Base-by-base conservation (phyloP, 2,888 invertebrate genomes). In the Aphidius colemani region DNA sequence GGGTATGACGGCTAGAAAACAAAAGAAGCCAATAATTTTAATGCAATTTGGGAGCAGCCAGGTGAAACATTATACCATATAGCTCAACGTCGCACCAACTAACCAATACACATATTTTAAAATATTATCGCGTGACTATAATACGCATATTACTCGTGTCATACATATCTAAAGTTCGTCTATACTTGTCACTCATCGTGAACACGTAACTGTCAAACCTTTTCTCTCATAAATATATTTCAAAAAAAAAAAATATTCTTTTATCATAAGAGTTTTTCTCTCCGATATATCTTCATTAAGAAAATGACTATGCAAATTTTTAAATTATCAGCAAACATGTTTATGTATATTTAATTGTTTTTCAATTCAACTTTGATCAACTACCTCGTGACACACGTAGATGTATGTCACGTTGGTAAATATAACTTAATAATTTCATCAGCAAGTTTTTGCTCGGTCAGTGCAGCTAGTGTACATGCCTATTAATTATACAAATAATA, bases 1-100 rank as follows among this genome's bases (percentile, higher is more conserved):
- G 76, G 75, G 63, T 59, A 79, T 78, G 81, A 82, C 80, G 78
- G 59, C 7, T 41, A 72, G 76, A 78, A 80, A 79, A 82, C 81
- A 82, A 81, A 80, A 80, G 80, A 80, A 77, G 76, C 80, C 80
- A 79, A 80, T 81, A 82, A 82, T 82, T 81, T 63, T 81, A 74
- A 75, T 74, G 78, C 77, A 81, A 82, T 82, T 81, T 82, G 78
- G 72, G 73, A 66, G 80, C 81, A 82, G 80, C 78, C 74, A 78
- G 76, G 78, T 80, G 80, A 79, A 73, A 79, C 81, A 69, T 75
- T 30, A 48, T 57, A 56, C 30, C 30, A 10, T 40, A 45, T 50
- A 30, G 49, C 53, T 40, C 51, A 30, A 30, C 30, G 30, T 30
- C 1, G 30, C 30, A 30, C 30, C 30, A 30, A 30, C 30, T 30